Evolutionary conservation across 2,113 vertebrate species (phyloP), one percentile per base, ranked within the genome.

Genomic region (Seriola aureovittata): DNA sequence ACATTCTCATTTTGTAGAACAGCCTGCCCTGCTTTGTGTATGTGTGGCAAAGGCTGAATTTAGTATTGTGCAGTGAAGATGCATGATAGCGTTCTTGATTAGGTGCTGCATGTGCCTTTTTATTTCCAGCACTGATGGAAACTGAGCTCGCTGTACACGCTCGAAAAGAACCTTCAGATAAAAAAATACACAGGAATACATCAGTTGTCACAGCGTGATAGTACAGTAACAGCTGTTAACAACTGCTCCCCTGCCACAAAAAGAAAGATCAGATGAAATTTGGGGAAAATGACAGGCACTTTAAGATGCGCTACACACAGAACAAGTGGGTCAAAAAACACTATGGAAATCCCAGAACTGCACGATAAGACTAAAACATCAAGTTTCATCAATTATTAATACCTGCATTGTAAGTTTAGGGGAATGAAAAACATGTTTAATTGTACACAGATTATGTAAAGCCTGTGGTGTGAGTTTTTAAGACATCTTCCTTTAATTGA

Each of bases 1-100:
- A 89, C 81, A 91, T 86, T 88, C 54, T 89, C 64, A 76, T 88
- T 83, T 78, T 84, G 78, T 19, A 70, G 66, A 90, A 73, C 82
- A 92, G 69, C 55, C 78, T 81, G 86, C 74, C 78, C 83, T 70
- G 85, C 68, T 87, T 85, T 85, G 71, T 91, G 75, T 77, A 71
- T 75, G 38, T 81, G 84, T 82, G 70, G 67, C 84, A 82, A 66
- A 75, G 73, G 79, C 79, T 89, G 85, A 50, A 84, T 84, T 80
- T 76, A 66, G 77, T 52, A 69, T 75, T 81, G 74, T 78, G 71
- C 29, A 38, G 67, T 38, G 72, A 68, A 78, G 79, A 88, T 84
- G 73, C 81, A 76, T 58, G 78, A 80, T 83, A 80, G 68, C 42
- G 52, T 83, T 81, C 48, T 71, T 83, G 75, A 85, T 87, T 80